phyloP scores from a whole-genome alignment of 2,797 vertebrate genomes.

The Gadopsis marmoratus region DNA sequence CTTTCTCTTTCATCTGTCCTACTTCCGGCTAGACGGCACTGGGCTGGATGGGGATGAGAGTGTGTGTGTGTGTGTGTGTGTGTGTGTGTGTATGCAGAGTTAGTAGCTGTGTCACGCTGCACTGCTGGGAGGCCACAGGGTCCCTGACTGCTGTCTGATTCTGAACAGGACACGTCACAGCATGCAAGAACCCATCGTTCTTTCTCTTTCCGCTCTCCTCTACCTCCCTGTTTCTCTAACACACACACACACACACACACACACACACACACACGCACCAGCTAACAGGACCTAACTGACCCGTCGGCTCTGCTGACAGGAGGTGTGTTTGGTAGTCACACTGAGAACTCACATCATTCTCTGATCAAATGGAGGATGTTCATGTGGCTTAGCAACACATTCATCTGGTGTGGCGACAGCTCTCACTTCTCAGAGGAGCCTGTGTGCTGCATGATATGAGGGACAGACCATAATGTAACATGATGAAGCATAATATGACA shows the following conservation, averaged over 20 bases:
- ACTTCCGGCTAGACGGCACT: conserved; percentile 53
- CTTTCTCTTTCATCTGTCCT: conserved; percentile 62
- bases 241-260: conserved; percentile 19
- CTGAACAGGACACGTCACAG: conserved; percentile 69
- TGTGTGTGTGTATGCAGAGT: conserved; percentile 33
- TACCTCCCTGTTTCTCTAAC: conserved; percentile 5
- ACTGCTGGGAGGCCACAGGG: conserved; percentile 73
- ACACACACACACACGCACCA: not conserved
- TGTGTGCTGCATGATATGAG: conserved; percentile 21
- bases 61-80: conserved; percentile 29
- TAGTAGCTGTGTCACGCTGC: conserved; percentile 73
- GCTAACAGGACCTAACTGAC: conserved; percentile 36
- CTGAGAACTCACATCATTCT: conserved; percentile 45
- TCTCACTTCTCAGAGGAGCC: conserved; percentile 14
- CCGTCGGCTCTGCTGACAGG: conserved; percentile 29
- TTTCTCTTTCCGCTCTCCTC: conserved; percentile 16
- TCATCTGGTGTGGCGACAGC: conserved; percentile 12
- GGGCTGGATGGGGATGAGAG: conserved; percentile 28
- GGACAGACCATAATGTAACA: conserved; percentile 32
- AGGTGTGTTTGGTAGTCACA: conserved; percentile 38
- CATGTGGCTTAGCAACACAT: conserved; percentile 47
- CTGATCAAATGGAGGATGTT: conserved; percentile 37
- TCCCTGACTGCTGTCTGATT: conserved; percentile 74
- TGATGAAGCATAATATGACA: conserved; percentile 29
- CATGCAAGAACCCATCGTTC: conserved; percentile 42